Percentiles rank a stretch among this genome's conserved stretches.
Conservation (phyloP, 2,888 invertebrate genomes). For the Orthosia incerta region DNA sequence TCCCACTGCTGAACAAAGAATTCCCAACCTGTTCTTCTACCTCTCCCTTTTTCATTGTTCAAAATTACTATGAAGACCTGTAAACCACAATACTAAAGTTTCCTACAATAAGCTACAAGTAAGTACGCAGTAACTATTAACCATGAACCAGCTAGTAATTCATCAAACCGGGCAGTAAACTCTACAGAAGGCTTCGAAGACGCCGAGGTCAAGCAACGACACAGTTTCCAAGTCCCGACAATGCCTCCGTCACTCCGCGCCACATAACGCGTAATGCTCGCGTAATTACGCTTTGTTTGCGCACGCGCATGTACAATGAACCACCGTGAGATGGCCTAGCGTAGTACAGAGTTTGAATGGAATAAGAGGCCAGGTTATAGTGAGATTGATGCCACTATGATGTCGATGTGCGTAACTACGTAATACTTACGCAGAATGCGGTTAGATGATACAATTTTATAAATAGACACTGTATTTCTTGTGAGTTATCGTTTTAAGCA, state of each 20-base stretch:
- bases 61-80: no score
- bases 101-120: neutral
- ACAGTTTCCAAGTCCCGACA: constrained; percentile 43
- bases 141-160: neutral
- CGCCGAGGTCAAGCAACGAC: constrained; percentile 48
- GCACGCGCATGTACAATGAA: constrained; percentile 30
- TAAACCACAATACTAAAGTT: no score
- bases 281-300: constrained; percentile 53
- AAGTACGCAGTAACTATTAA: neutral
- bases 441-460: constrained; percentile 14
- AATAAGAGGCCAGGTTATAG: neutral
- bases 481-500: no score
- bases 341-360: neutral
- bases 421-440: constrained; percentile 5
- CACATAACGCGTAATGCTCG: constrained; percentile 39
- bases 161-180: constrained; percentile 10
- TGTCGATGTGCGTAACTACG: no score
- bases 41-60: no score
- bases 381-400: no score
- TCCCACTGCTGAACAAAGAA: no score
- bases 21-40: no score
- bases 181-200: neutral
- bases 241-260: constrained; percentile 26
- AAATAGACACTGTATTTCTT: constrained; percentile 2
- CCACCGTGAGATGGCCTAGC: neutral